These are phyloP conservation scores for Dallia pectoralis DNA, from an alignment of 2,797 vertebrate genomes.

Conservation along the genomic window DNA sequence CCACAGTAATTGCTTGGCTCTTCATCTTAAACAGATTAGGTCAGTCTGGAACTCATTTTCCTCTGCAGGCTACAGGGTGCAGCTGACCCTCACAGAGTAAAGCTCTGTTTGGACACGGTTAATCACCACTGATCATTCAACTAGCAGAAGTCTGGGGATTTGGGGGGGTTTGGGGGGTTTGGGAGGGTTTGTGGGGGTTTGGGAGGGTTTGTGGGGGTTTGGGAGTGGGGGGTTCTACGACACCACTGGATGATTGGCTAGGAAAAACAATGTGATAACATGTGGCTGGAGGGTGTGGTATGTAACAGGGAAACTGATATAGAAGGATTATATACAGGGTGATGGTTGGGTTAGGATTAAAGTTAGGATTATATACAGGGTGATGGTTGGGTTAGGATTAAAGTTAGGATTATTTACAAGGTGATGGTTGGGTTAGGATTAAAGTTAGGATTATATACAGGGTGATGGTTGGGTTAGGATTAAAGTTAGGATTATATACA, in stretches of 20 bases:
- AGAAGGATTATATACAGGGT: neutral
- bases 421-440: too few species aligned
- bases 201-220: neutral
- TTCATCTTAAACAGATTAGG: constrained; percentile 10
- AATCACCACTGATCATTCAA: constrained; percentile 54
- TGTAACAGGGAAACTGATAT: neutral
- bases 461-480: too few species aligned
- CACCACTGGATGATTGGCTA: neutral
- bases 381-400: too few species aligned
- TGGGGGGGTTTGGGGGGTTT: neutral
- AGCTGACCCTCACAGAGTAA: constrained; percentile 47
- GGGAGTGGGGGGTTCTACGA: neutral
- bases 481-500: too few species aligned
- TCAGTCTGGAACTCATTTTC: constrained; percentile 64
- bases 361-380: neutral
- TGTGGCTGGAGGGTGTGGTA: neutral
- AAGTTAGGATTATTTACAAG: too few species aligned
- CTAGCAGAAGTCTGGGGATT: constrained; percentile 7
- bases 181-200: neutral
- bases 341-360: too few species aligned
- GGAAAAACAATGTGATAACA: constrained; percentile 7
- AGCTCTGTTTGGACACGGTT: constrained; percentile 54
- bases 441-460: too few species aligned
- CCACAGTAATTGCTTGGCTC: constrained; percentile 5
- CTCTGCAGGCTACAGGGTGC: constrained; percentile 52